phyloP scores from a whole-genome alignment of 1,140 invertebrate species.

The Caenorhabditis tropicalis region DNA sequence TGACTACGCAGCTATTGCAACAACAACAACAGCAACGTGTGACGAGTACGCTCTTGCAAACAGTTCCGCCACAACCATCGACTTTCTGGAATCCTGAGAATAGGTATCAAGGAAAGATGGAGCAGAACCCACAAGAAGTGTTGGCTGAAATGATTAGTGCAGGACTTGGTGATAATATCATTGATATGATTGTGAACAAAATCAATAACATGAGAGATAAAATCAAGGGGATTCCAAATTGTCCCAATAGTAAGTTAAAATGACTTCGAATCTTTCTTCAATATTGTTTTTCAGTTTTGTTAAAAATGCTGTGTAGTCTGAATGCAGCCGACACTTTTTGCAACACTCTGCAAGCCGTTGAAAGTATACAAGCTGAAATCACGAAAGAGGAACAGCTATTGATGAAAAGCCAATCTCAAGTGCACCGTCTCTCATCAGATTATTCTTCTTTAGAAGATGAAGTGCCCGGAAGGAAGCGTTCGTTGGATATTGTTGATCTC shows the following conservation, averaged over 20 bases:
- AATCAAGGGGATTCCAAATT: background rate
- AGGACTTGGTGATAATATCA: background rate
- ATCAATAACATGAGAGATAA: constrained; percentile 32
- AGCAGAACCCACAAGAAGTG: background rate
- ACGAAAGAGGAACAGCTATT: background rate
- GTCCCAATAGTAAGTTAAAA: background rate
- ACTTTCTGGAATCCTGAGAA: constrained; percentile 4
- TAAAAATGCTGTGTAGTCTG: constrained; percentile 21
- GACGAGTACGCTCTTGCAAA: background rate
- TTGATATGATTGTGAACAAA: background rate
- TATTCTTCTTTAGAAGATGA: constrained; percentile 1
- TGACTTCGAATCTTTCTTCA: background rate
- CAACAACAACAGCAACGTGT: constrained; percentile 19
- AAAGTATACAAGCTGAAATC: constrained; percentile 12
- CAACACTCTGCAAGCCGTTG: background rate
- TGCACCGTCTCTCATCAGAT: background rate
- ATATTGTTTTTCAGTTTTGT: background rate
- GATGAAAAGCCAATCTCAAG: background rate
- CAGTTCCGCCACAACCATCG: background rate
- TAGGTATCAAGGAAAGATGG: background rate
- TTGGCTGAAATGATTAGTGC: constrained; percentile 16
- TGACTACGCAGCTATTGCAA: background rate
- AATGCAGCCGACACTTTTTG: constrained; percentile 14
- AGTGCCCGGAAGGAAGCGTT: background rate
- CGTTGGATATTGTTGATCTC: background rate